Evolutionary conservation across 2,113 vertebrate species (phyloP).

Genomic region (Acanthisitta chloris): DNA sequence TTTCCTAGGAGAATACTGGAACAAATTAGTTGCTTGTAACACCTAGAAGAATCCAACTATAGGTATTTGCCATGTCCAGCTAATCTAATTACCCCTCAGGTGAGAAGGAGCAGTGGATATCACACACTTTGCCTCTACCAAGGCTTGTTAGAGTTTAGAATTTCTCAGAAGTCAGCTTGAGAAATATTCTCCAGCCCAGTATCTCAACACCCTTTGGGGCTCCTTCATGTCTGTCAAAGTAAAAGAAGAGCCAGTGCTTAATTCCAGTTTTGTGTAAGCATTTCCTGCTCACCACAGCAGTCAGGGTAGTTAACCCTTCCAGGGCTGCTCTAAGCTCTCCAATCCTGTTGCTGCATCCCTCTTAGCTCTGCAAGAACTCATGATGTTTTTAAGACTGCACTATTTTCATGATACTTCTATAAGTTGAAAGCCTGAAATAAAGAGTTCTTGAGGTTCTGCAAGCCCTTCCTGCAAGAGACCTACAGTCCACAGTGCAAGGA

Average conservation of each 20-base stretch:
- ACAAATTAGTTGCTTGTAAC: not conserved
- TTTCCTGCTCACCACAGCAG: not conserved
- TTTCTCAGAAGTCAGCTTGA: not conserved
- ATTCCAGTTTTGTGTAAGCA: not conserved
- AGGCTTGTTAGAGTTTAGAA: accelerated
- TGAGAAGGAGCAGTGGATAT: not conserved
- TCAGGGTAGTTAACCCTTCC: not conserved
- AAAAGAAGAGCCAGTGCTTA: not conserved
- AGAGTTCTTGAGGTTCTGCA: not conserved
- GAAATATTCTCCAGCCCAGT: accelerated
- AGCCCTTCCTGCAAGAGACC: not conserved
- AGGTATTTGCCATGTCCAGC: not conserved
- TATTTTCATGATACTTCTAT: not conserved
- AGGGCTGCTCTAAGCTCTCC: not conserved
- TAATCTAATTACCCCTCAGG: not conserved
- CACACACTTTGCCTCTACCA: not conserved
- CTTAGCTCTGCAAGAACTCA: not conserved
- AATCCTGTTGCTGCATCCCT: not conserved
- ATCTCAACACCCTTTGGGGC: not conserved
- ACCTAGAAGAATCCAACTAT: not conserved
- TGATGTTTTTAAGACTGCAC: not conserved
- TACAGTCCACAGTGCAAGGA: not conserved
- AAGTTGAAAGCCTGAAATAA: not conserved
- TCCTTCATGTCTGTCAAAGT: not conserved
- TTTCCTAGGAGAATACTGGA: not conserved